These are phyloP conservation scores for Polydrusus tereticollis DNA, from an alignment of 2,888 invertebrate genomes.

Conservation along the genomic window DNA sequence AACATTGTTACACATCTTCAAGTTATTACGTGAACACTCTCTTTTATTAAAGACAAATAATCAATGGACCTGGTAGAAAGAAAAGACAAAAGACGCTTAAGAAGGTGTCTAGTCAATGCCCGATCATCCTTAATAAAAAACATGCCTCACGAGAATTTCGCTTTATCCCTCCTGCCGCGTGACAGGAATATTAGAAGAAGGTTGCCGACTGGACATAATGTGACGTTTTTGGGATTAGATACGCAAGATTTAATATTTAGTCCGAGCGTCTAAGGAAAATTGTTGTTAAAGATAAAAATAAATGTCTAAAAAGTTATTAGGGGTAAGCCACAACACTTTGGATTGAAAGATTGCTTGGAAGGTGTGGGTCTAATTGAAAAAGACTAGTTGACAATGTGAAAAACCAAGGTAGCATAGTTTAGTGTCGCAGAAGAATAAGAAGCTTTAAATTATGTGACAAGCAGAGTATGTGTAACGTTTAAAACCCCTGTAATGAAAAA, in stretches of 20 bases:
- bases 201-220: slow-evolving; percentile 7
- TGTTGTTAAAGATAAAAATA: too few species aligned
- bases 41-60: slow-evolving; percentile 13
- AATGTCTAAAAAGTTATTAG: too few species aligned
- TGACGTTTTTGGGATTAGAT: slow-evolving; percentile 1
- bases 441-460: too few species aligned
- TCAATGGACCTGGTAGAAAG: not conserved
- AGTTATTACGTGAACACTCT: not conserved
- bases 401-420: too few species aligned
- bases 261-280: not conserved
- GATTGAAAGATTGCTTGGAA: too few species aligned
- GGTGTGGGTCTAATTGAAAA: too few species aligned
- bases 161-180: slow-evolving; percentile 9
- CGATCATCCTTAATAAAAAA: slow-evolving; percentile 17
- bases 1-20: too few species aligned
- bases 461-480: too few species aligned
- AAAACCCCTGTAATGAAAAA: too few species aligned
- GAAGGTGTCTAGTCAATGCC: slow-evolving; percentile 5
- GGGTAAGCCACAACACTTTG: too few species aligned
- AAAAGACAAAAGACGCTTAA: not conserved
- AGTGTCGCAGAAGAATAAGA: too few species aligned
- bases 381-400: too few species aligned
- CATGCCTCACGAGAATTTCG: slow-evolving; percentile 8
- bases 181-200: slow-evolving; percentile 14
- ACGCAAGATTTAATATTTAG: not conserved